Evolutionary conservation across 2,888 invertebrate genomes (phyloP).

Genomic region (Tenthredo scrophulariae): DNA sequence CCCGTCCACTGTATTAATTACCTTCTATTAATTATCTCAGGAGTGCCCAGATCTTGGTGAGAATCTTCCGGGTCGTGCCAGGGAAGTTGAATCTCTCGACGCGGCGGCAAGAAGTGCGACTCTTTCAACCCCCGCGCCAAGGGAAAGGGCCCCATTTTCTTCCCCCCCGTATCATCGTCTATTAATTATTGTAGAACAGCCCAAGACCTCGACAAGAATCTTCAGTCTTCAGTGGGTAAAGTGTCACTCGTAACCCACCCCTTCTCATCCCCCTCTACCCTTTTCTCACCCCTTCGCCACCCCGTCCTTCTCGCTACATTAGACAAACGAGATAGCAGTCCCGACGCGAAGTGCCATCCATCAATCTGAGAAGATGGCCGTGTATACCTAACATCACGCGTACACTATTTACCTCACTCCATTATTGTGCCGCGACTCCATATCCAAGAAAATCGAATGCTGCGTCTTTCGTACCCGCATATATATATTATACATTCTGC

Average conservation of each 20-base stretch:
- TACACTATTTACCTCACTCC: constrained; percentile 32
- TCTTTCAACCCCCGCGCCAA: not conserved
- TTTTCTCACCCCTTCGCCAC: constrained; percentile 19
- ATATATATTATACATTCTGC: not conserved
- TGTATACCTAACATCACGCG: constrained; percentile 31
- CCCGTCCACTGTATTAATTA: constrained; percentile 21
- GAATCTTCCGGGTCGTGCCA: not conserved
- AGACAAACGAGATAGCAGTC: constrained; percentile 53
- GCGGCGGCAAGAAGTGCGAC: constrained; percentile 31
- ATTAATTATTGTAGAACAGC: constrained; percentile 47
- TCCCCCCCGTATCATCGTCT: constrained; percentile 37
- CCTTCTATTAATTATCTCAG: constrained; percentile 26
- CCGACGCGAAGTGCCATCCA: constrained; percentile 50
- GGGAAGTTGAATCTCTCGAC: not conserved
- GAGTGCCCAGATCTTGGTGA: constrained; percentile 35
- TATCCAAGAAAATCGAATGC: constrained; percentile 21
- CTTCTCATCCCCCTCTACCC: not conserved
- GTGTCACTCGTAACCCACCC: constrained; percentile 41
- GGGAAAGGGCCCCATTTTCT: not conserved
- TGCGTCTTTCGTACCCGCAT: constrained; percentile 25
- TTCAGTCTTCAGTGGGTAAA: constrained; percentile 45
- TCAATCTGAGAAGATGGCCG: constrained; percentile 48
- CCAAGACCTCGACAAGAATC: constrained; percentile 44
- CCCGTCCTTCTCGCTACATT: constrained; percentile 48
- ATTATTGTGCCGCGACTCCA: constrained; percentile 9